Evolutionary conservation across 2,113 vertebrate species (phyloP).

Genomic region (Prinia subflava): DNA sequence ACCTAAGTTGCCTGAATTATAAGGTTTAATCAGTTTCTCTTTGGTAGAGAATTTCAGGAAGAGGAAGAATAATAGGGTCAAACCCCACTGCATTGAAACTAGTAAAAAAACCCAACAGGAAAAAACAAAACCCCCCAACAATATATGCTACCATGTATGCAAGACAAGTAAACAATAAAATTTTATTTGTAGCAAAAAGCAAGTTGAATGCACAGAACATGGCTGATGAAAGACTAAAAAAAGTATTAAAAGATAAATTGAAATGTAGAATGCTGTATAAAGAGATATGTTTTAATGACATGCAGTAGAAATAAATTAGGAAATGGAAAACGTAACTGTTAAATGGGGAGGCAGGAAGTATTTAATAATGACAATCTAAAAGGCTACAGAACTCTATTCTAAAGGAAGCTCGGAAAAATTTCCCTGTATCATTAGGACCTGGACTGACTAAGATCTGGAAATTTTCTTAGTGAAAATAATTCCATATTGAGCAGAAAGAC

Average conservation of each 20-base stretch:
- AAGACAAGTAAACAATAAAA: not conserved
- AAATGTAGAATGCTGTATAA: not conserved
- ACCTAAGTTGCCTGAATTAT: not conserved
- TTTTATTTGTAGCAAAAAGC: not conserved
- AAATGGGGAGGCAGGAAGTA: not conserved
- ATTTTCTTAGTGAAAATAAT: not conserved
- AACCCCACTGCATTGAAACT: not conserved
- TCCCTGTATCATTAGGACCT: not conserved
- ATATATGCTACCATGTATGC: not conserved
- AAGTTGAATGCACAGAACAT: not conserved
- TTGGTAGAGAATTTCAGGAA: not conserved
- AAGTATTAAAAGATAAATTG: not conserved
- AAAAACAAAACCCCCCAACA: not conserved
- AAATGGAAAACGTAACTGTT: not conserved
- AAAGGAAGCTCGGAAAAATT: not conserved
- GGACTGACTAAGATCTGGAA: not conserved
- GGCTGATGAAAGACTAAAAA: not conserved
- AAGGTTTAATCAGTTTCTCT: not conserved
- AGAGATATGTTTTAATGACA: not conserved
- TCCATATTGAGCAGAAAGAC: not conserved
- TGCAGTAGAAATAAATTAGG: not conserved
- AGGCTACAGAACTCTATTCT: not conserved
- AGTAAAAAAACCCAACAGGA: not conserved
- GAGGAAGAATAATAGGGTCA: not conserved
- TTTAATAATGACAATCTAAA: not conserved